Conservation (phyloP, 2,113 vertebrate species). For the Hippolais icterina region DNA sequence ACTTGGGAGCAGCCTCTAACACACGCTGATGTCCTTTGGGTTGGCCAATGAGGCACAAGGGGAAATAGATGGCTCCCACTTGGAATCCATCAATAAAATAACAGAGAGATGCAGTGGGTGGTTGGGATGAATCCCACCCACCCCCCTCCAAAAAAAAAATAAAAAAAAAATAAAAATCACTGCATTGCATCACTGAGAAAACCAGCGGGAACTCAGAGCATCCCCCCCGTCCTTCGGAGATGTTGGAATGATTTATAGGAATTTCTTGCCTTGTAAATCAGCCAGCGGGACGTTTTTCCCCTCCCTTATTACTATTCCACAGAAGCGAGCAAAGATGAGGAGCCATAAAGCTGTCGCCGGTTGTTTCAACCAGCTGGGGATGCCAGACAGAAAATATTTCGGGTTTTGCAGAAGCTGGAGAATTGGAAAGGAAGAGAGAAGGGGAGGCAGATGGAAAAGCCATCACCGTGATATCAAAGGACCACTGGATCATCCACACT, state of each 20-base stretch:
- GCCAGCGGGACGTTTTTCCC: not conserved
- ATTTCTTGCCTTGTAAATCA: slow-evolving; percentile 19
- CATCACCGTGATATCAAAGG: not conserved
- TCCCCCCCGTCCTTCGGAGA: not conserved
- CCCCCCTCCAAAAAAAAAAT: not conserved
- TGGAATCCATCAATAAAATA: not conserved
- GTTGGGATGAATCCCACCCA: not conserved
- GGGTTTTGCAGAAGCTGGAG: not conserved
- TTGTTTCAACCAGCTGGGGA: slow-evolving; percentile 55
- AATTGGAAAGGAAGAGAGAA: not conserved
- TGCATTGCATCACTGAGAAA: not conserved
- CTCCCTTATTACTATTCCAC: slow-evolving; percentile 1
- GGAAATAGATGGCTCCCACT: not conserved
- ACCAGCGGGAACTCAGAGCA: not conserved
- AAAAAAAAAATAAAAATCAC: not conserved
- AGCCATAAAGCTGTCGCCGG: slow-evolving; percentile 58
- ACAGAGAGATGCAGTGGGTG: not conserved
- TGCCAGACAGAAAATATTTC: slow-evolving; percentile 31
- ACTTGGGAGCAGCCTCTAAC: not conserved
- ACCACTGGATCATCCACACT: not conserved
- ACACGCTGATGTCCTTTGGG: not conserved
- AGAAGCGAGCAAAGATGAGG: slow-evolving; percentile 38
- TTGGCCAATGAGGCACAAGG: accelerated
- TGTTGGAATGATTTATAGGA: not conserved
- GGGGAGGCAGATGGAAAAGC: not conserved